Base-by-base conservation (phyloP, 2,113 vertebrate genomes). In the Salvelinus alpinus region DNA sequence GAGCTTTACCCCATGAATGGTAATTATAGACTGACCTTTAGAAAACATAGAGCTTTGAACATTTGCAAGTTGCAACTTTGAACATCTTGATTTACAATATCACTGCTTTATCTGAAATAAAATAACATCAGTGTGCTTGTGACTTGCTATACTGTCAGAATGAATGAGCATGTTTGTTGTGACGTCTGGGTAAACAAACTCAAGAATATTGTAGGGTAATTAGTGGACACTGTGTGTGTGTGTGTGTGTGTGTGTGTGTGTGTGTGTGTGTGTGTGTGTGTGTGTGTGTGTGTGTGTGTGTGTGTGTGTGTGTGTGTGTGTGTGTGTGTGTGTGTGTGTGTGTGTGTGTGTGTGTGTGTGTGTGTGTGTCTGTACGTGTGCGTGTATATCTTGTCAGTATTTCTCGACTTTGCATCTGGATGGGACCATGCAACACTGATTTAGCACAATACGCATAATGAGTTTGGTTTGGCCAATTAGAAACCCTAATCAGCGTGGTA, bases 91-190 rank as follows among this genome's bases (percentile, higher is more conserved):
- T 18, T 18, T 4, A 54, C 51, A 54, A 16, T 3, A 54, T 18
- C 51, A 62, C 9, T 9, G 59, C 59, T 62, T 62, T 11, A 1
- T 24, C 59, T 62, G 59, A 62, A 62, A 62, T n/a, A 0, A 62
- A 22, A 8, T 7, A 1, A 62, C 22, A 62, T 62, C 14, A 2
- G 20, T 62, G n/a, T n/a, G 59, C n/a, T 9, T 62, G 20, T 0
- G 9, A 44, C 38, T 44, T 44, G 38, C 9, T 44, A 44, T 11
- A 62, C 59, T 24, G n/a, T 62, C n/a, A 22, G 59, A 62, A 62
- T n/a, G 59, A 62, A 62, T 24, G 5, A 62, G 59, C 59, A 62
- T 62, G 59, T 62, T 62, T 62, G 59, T 62, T 62, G n/a, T 24
- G 59, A 9, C 1, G 59, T 62, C 59, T 62, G n/a, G 59, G 59